Evolutionary conservation across 2,888 invertebrate species (phyloP).

Genomic region (Zaprionus obscuricornis): DNA sequence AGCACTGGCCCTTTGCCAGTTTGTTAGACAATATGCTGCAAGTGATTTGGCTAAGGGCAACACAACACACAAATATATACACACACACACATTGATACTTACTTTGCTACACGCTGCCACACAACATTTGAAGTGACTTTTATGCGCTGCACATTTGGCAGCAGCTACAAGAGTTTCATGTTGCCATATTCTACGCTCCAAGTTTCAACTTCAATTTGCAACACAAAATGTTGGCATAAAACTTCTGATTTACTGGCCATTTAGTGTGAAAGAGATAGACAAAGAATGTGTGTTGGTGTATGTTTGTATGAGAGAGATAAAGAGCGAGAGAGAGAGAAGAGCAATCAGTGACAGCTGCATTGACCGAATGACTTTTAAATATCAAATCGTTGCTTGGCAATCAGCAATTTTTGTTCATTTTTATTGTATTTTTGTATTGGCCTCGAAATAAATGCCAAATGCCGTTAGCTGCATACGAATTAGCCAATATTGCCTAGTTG

Average conservation of each 20-base stretch:
- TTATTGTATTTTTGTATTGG: slow-evolving; percentile 16
- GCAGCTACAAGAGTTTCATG: slow-evolving; percentile 60
- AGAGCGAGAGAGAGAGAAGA: neutral
- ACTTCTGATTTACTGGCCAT: slow-evolving; percentile 63
- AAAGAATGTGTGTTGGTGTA: too few species aligned
- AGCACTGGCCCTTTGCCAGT: slow-evolving; percentile 63
- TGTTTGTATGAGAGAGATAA: neutral
- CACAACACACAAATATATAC: slow-evolving; percentile 4
- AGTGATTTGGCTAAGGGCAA: slow-evolving; percentile 50
- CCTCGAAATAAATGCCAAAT: slow-evolving; percentile 22
- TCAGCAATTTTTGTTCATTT: slow-evolving; percentile 44
- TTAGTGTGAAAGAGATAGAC: too few species aligned
- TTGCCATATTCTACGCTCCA: neutral
- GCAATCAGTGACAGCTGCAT: slow-evolving; percentile 75
- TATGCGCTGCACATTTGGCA: slow-evolving; percentile 66
- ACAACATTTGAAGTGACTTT: slow-evolving; percentile 50
- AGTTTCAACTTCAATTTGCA: slow-evolving; percentile 60
- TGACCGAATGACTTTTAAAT: slow-evolving; percentile 63
- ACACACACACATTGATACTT: too few species aligned
- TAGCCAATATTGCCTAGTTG: slow-evolving; percentile 7
- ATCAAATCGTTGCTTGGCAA: slow-evolving; percentile 44
- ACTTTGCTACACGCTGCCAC: too few species aligned
- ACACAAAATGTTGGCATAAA: slow-evolving; percentile 63
- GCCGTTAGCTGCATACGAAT: slow-evolving; percentile 43
- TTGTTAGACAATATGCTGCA: slow-evolving; percentile 47